A percentile compares a stretch with the other conserved stretches of the same genome.
Conservation (phyloP, 1,140 invertebrate genomes). For the Drosophila simulans region DNA sequence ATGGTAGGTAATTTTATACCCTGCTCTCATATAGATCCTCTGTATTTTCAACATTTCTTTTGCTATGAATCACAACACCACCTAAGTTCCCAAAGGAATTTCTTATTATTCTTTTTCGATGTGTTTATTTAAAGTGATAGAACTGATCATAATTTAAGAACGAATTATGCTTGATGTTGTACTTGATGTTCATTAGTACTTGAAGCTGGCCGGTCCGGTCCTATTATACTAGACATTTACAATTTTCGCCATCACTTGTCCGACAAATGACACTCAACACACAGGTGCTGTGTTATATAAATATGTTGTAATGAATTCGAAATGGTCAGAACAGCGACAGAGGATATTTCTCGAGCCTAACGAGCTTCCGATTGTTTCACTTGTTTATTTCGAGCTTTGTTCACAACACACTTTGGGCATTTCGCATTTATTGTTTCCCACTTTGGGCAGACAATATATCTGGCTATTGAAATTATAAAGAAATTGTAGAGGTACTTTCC, state of each 20-base stretch:
- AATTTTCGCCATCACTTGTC: slow-evolving; percentile 28
- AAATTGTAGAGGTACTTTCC: no score
- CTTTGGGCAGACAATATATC: neutral
- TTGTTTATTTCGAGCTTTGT: neutral
- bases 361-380: slow-evolving; percentile 5
- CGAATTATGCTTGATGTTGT: neutral
- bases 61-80: neutral
- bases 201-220: slow-evolving; percentile 15
- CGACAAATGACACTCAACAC: slow-evolving; percentile 42
- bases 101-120: no score
- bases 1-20: neutral
- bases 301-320: slow-evolving; percentile 19
- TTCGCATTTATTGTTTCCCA: neutral
- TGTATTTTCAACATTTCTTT: neutral
- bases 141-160: no score
- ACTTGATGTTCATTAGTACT: no score
- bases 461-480: neutral
- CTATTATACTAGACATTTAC: slow-evolving; percentile 18
- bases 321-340: slow-evolving; percentile 12
- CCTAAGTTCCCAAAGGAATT: neutral
- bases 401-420: neutral
- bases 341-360: slow-evolving; percentile 19
- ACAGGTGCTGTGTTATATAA: slow-evolving; percentile 44
- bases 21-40: neutral
- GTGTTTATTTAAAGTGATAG: no score